Evolutionary conservation across 2,113 vertebrate genomes (phyloP), one percentile per base, ranked within the genome.

Genomic region (Charina bottae): DNA sequence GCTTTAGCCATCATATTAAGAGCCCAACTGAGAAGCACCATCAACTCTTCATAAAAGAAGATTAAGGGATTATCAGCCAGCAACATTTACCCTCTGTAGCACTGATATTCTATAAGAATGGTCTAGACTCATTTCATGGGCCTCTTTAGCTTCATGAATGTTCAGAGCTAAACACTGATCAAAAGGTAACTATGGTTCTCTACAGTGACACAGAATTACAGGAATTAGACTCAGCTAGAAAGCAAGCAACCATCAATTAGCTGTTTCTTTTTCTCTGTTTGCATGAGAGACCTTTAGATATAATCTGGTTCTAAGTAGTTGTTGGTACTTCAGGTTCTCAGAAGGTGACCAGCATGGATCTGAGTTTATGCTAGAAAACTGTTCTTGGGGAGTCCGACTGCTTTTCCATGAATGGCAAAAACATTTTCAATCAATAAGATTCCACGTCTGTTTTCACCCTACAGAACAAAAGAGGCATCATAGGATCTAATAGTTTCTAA

Each of bases 331-430:
- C 89, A 53, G 21, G 87, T 7, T 59, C 2, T 0, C 26, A 68
- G 89, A 94, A 11, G 11, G 56, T n/a, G 93, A 78, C 90, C 90
- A 21, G 78, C 88, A 13, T 90, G 90, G n/a, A 37, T 84, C 91
- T 90, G 85, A 90, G 85, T 7, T 93, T 90, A 87, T 83, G 90
- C 54, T 92, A 55, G 5, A 56, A 92, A 89, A 58, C 15, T 87
- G 78, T 92, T 55, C 93, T 95, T 94, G 11, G 56, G 72, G 83
- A 87, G 23, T 94, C 49, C 86, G 89, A 88, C 92, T 68, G 90
- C 78, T 88, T 90, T 93, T 72, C 24, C 88, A 92, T 90, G 93
- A 93, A 92, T 87, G 83, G 42, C 64, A 92, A 5, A 46, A 55
- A 84, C 60, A 33, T 53, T 88, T 89, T 13, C 0, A 0, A 21